Percentiles rank a stretch among this genome's conserved stretches.
Evolutionary conservation across 2,888 invertebrate species (phyloP).

Genomic region (Leucania comma): DNA sequence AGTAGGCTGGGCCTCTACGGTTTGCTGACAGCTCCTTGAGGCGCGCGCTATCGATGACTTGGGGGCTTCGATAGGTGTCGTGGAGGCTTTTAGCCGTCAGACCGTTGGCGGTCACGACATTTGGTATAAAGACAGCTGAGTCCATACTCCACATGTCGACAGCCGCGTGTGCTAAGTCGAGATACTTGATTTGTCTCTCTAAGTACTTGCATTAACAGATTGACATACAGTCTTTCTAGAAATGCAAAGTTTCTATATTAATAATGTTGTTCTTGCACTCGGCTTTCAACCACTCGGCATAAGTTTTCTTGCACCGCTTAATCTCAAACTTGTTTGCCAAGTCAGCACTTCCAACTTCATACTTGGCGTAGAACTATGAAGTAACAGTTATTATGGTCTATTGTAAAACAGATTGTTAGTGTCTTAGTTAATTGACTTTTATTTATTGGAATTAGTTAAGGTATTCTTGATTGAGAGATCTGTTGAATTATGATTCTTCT

Average conservation of each 20-base stretch:
- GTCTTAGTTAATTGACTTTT: neutral
- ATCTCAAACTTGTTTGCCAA: conserved; percentile 51
- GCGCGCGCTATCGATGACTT: no score
- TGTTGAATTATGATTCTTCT: neutral
- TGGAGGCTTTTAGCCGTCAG: no score
- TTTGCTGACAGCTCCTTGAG: no score
- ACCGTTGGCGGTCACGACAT: no score
- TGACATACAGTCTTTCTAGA: neutral
- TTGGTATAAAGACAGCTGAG: no score
- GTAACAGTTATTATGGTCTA: conserved; percentile 5
- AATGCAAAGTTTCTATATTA: conserved; percentile 13
- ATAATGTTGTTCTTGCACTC: conserved; percentile 32
- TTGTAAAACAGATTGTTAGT: conserved; percentile 22
- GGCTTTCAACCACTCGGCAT: conserved; percentile 29
- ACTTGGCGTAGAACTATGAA: conserved; percentile 20
- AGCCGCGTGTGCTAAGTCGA: no score
- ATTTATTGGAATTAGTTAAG: neutral
- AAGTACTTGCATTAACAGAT: neutral
- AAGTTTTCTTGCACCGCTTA: conserved; percentile 51
- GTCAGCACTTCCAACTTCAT: conserved; percentile 46
- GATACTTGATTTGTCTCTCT: no score
- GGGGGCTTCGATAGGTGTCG: no score
- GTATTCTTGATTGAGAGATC: neutral
- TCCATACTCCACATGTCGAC: no score
- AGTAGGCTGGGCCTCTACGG: no score